Evolutionary conservation across 2,113 vertebrate species (phyloP), one percentile per base, ranked within the genome.

Genomic region (Silurus glanis): DNA sequence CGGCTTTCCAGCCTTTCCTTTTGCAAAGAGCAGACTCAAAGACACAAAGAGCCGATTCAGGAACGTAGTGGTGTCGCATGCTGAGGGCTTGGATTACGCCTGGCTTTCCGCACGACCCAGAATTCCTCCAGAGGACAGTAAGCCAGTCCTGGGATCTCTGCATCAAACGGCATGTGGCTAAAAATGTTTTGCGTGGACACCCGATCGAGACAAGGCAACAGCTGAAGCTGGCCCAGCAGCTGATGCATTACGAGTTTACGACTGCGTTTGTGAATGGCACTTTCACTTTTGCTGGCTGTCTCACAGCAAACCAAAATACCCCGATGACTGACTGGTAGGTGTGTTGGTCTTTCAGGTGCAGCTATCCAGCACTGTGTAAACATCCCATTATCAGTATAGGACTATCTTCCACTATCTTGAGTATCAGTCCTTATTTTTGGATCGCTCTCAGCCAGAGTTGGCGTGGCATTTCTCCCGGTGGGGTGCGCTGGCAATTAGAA

Each of bases 1-100:
- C 62, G 28, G 62, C 80, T 85, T 88, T 89, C 87, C 85, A 81
- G 86, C 86, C 69, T 80, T 71, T 83, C 61, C 75, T 69, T 88
- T 87, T 85, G 84, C 78, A 79, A 71, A 67, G 83, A 79, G 85
- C 76, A 49, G 58, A 83, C 87, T 85, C 72, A 86, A 51, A 28
- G 19, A 85, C 82, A 92, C 90, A 92, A 92, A 90, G 90, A 56
- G 83, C 59, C 76, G n/a, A 92, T 92, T 92, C 90, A 92, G 80
- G n/a, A 25, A 80, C 37, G 25, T 61, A 76, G 87, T 83, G 86
- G 89, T 87, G 85, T 89, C 88, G 74, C 72, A 71, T 83, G 62
- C 84, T 66, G 82, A 85, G 82, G 86, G 86, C 76, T 91, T 90
- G 87, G 89, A 89, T 91, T 91, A 92, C 89, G 83, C 64, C 86